A percentile compares a stretch with the other conserved stretches of the same genome.
phyloP scores from a whole-genome alignment of 2,888 invertebrate genomes.

The Patella depressa region DNA sequence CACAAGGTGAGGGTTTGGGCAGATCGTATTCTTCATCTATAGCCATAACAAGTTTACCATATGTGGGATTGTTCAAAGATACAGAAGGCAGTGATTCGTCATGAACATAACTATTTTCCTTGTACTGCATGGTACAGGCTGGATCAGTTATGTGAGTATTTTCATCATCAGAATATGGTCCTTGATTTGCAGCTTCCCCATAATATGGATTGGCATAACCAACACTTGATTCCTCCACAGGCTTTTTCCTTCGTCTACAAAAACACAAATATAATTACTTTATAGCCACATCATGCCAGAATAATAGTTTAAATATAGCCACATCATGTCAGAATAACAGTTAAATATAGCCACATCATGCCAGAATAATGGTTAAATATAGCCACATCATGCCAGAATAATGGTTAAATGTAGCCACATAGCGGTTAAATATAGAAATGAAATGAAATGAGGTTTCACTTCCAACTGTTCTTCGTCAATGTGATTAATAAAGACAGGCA shows the following conservation, averaged over 20 bases:
- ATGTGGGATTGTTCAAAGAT: slow-evolving; percentile 21
- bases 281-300: background rate
- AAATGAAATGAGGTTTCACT: too few species aligned
- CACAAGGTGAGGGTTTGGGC: slow-evolving; percentile 18
- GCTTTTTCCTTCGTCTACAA: slow-evolving; percentile 15
- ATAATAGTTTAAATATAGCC: background rate
- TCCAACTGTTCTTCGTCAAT: too few species aligned
- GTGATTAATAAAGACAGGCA: too few species aligned
- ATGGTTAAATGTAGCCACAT: too few species aligned
- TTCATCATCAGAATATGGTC: slow-evolving; percentile 12
- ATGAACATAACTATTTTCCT: slow-evolving; percentile 8
- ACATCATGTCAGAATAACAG: too few species aligned
- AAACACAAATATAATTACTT: background rate
- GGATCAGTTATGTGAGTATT: background rate
- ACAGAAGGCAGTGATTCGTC: slow-evolving; percentile 19
- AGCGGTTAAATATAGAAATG: too few species aligned
- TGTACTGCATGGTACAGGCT: background rate
- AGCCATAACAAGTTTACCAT: background rate
- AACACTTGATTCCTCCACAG: slow-evolving; percentile 9
- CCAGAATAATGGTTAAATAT: too few species aligned
- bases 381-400: too few species aligned
- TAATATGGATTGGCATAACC: slow-evolving; percentile 21
- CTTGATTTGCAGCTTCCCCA: slow-evolving; percentile 13
- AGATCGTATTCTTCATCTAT: slow-evolving; percentile 4
- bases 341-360: too few species aligned